These are phyloP conservation scores for Lithodes maja DNA, from an alignment of 2,888 invertebrate genomes.

Conservation along the genomic window DNA sequence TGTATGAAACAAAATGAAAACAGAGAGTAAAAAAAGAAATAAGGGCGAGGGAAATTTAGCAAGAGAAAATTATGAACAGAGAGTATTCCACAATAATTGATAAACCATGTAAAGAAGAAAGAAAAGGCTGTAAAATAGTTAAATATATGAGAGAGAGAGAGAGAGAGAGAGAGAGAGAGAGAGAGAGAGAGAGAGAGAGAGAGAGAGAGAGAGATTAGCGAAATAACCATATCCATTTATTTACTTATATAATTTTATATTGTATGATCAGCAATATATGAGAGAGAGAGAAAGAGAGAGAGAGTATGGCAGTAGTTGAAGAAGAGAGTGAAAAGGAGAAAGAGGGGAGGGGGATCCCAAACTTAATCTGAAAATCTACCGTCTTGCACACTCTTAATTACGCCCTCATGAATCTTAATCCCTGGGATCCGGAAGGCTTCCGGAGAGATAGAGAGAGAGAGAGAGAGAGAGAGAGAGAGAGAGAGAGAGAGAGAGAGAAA, in stretches of 20 bases:
- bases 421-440: conserved; percentile 39
- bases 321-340: neutral
- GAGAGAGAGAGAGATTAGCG: neutral
- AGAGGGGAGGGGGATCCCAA: neutral
- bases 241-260: no score
- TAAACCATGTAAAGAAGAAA: no score
- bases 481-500: neutral
- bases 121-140: no score
- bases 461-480: neutral
- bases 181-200: conserved; percentile 30
- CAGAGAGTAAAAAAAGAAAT: no score
- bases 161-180: conserved; percentile 8
- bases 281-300: conserved; percentile 3
- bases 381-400: conserved; percentile 67
- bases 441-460: neutral
- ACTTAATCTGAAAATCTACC: conserved; percentile 62
- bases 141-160: neutral
- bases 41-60: no score
- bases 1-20: no score
- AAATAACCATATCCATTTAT: no score
- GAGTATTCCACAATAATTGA: no score
- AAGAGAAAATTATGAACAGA: no score
- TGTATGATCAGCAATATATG: neutral
- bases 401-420: conserved; percentile 64
- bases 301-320: neutral